phyloP scores from a whole-genome alignment of 2,113 vertebrate species.

The Cynocephalus volans region DNA sequence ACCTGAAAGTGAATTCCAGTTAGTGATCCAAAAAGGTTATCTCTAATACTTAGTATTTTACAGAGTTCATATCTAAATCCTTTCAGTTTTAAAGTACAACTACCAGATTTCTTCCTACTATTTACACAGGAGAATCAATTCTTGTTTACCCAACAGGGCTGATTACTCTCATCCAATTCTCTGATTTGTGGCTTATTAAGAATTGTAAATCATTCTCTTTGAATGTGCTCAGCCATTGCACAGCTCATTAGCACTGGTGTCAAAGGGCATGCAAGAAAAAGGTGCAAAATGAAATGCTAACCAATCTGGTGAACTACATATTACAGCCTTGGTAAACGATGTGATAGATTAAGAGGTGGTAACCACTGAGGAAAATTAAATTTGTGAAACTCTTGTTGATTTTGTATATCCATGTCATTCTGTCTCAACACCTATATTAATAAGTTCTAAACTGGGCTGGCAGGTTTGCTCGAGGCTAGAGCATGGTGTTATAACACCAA shows the following conservation, averaged over 20 bases:
- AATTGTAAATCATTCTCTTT: neutral
- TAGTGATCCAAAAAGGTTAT: neutral
- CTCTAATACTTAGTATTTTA: neutral
- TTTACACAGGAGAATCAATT: neutral
- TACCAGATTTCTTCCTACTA: neutral
- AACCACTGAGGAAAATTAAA: neutral
- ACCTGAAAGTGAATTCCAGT: neutral
- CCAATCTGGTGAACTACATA: neutral
- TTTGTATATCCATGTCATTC: neutral
- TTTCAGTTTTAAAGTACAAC: conserved; percentile 11
- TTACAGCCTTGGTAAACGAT: neutral
- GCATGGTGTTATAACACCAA: too few relatives aligned
- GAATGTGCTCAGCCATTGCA: neutral
- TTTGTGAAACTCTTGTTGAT: neutral
- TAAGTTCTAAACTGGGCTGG: neutral
- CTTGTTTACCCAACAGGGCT: conserved; percentile 25
- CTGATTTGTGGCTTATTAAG: neutral
- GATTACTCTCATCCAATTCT: neutral
- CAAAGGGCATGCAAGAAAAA: conserved; percentile 4
- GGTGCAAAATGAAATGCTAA: conserved; percentile 37
- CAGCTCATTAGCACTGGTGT: neutral
- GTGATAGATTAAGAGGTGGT: neutral
- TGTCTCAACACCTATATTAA: neutral
- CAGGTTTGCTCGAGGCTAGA: too few relatives aligned
- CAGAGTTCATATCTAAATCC: neutral